Base-by-base conservation (phyloP, 30 jellyfish, hydroid and myxozoan genomes). In the Phacellophora camtschatica region DNA sequence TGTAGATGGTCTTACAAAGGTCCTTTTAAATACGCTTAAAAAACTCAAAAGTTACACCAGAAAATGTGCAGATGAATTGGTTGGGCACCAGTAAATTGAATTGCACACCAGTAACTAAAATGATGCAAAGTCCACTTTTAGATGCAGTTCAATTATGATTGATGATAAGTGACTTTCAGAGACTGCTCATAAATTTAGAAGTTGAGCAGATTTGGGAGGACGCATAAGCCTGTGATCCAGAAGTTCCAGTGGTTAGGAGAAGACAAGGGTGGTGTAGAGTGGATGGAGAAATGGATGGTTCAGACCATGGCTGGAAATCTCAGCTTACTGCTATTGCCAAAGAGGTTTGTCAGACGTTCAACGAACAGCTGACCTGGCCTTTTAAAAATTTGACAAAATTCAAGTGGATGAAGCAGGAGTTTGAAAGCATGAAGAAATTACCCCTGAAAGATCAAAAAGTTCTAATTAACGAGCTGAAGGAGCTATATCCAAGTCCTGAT, bases 1-100 rank as follows among this genome's bases (percentile, higher is more conserved):
- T 5, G 80, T 81, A 3, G 78, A 73, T 22, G 87, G 81, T 29
- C 62, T 73, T 3, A 53, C 87, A 15, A 73, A 4, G n/a, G n/a
- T n/a, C n/a, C n/a, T n/a, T n/a, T n/a, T n/a, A n/a, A n/a, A n/a
- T n/a, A n/a, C n/a, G n/a, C n/a, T n/a, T n/a, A n/a, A n/a, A n/a
- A n/a, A n/a, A n/a, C n/a, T n/a, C n/a, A n/a, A n/a, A n/a, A n/a
- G n/a, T n/a, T n/a, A n/a, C n/a, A n/a, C n/a, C n/a, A n/a, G n/a
- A n/a, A n/a, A n/a, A n/a, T n/a, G n/a, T n/a, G n/a, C n/a, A n/a
- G n/a, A n/a, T n/a, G n/a, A n/a, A n/a, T n/a, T n/a, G n/a, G n/a
- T n/a, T n/a, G n/a, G n/a, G n/a, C n/a, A n/a, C n/a, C n/a, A n/a
- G n/a, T n/a, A n/a, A n/a, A n/a, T n/a, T n/a, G n/a, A n/a, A n/a